Evolutionary conservation across 1,140 invertebrate genomes (phyloP).

Genomic region (Centruroides vittatus): DNA sequence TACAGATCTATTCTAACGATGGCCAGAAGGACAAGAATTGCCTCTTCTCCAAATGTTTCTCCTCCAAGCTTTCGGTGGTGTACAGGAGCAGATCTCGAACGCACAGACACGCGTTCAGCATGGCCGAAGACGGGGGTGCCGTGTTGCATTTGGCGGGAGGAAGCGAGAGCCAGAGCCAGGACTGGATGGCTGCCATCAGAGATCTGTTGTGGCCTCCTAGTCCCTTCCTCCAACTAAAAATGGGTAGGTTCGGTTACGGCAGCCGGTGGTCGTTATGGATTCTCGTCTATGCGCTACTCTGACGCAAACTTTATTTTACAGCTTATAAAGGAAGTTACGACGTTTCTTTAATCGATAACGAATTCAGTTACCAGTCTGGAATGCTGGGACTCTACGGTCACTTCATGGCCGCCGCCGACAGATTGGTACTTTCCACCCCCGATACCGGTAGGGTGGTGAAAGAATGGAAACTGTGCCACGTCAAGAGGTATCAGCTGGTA

Average conservation of each 20-base stretch:
- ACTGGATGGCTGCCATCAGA: constrained; percentile 16
- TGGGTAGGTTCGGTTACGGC: neutral
- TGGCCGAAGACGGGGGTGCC: constrained; percentile 6
- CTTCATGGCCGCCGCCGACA: constrained; percentile 7
- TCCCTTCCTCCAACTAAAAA: constrained; percentile 13
- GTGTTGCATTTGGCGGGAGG: constrained; percentile 13
- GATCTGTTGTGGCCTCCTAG: constrained; percentile 14
- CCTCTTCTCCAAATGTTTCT: constrained; percentile 5
- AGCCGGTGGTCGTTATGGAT: no score
- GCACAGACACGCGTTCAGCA: constrained; percentile 12
- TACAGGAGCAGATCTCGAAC: constrained; percentile 11
- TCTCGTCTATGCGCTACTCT: no score
- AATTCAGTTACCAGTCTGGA: constrained; percentile 6
- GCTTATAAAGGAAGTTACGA: neutral
- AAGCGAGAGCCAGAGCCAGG: constrained; percentile 10
- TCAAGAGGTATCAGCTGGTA: constrained; percentile 11
- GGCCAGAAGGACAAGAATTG: neutral
- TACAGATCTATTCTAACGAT: constrained; percentile 4
- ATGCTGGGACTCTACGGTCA: constrained; percentile 16
- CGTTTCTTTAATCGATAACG: constrained; percentile 16
- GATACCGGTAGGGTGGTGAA: constrained; percentile 15
- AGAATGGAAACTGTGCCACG: constrained; percentile 17
- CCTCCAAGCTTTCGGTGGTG: constrained; percentile 4
- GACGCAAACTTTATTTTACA: neutral
- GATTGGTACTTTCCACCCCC: constrained; percentile 11